A percentile compares a stretch with the other conserved stretches of the same genome.
phyloP scores from a whole-genome alignment of 2,797 vertebrate genomes.

The Anabacerthia variegaticeps region DNA sequence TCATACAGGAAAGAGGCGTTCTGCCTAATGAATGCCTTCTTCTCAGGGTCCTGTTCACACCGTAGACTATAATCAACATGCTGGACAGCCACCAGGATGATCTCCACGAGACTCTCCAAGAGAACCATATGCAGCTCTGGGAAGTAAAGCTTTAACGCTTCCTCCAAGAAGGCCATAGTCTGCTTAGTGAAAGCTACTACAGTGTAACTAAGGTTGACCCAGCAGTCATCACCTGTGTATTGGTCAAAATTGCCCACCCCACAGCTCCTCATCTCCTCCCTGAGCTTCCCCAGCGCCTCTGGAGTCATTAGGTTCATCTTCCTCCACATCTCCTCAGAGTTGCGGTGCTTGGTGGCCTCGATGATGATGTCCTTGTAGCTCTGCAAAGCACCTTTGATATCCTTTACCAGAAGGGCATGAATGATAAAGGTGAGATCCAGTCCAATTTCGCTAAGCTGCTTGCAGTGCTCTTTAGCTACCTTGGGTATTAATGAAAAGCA shows the following conservation, averaged over 20 bases:
- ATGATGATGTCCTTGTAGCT: constrained; percentile 98
- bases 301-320: constrained; percentile 99
- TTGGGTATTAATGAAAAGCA: constrained; percentile 67
- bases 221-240: constrained; percentile 96
- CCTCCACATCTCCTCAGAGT: constrained; percentile 99
- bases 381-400: constrained; percentile 90
- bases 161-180: constrained; percentile 96
- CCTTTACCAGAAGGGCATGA: constrained; percentile 91
- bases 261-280: constrained; percentile 92
- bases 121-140: constrained; percentile 98
- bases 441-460: constrained; percentile 93
- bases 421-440: constrained; percentile 96
- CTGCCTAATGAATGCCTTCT: constrained; percentile 92
- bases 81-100: constrained; percentile 94
- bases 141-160: constrained; percentile 94
- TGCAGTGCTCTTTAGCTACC: constrained; percentile 96
- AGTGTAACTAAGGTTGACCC: constrained; percentile 98
- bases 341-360: constrained; percentile 96
- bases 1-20: constrained; percentile 96
- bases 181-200: constrained; percentile 99
- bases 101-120: constrained; percentile 93
- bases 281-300: constrained; percentile 90
- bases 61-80: constrained; percentile 98
- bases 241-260: constrained; percentile 89
- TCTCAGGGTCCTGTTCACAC: constrained; percentile 95